Percentiles rank a stretch among this genome's conserved stretches.
Evolutionary conservation across 2,113 vertebrate species (phyloP).

Genomic region (Rhagologus leucostigma): DNA sequence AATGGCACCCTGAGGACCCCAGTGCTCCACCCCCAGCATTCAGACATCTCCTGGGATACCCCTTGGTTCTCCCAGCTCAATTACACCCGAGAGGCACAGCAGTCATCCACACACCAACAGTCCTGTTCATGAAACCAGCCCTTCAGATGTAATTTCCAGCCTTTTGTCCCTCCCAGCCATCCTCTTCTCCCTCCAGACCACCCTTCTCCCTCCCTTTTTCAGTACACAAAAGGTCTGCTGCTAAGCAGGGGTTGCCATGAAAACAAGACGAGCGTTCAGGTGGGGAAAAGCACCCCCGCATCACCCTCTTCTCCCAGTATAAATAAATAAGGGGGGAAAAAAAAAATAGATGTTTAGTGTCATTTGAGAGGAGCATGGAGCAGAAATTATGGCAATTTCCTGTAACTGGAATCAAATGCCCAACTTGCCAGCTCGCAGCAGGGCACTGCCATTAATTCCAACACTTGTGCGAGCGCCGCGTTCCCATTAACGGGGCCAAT

Average conservation of each 20-base stretch:
- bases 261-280: neutral
- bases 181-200: neutral
- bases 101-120: neutral
- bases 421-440: conserved; percentile 62
- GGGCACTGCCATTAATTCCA: conserved; percentile 69
- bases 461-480: conserved; percentile 46
- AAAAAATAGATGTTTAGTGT: neutral
- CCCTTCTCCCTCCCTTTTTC: neutral
- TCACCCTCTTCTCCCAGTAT: neutral
- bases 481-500: conserved; percentile 75
- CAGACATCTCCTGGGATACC: neutral
- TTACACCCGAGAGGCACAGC: neutral
- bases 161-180: neutral
- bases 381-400: conserved; percentile 78
- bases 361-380: conserved; percentile 45
- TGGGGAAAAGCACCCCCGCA: neutral
- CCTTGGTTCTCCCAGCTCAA: neutral
- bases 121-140: neutral
- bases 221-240: conserved; percentile 2
- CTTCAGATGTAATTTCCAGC: neutral
- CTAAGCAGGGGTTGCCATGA: conserved; percentile 46
- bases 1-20: neutral
- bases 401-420: conserved; percentile 73
- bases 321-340: neutral
- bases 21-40: neutral